These are phyloP conservation scores for Selenia dentaria DNA, from an alignment of 2,888 invertebrate genomes.

Conservation along the genomic window DNA sequence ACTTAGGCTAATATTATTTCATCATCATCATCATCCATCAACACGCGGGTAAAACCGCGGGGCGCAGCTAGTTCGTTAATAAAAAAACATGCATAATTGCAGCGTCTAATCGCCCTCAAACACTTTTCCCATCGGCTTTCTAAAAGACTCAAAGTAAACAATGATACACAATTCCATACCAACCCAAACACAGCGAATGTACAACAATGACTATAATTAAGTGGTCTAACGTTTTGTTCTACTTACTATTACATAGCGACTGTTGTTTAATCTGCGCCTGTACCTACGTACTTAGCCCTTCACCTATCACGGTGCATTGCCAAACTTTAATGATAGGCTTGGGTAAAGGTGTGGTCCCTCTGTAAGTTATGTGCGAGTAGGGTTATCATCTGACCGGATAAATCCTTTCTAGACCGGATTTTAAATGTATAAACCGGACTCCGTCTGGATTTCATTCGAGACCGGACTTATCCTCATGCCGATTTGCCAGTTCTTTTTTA, in stretches of 20 bases:
- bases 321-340: slow-evolving; percentile 63
- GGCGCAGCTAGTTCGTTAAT: too few species aligned
- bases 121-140: slow-evolving; percentile 3
- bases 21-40: too few species aligned
- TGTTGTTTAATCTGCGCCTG: slow-evolving; percentile 34
- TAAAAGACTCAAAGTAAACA: slow-evolving; percentile 16
- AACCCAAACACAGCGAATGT: slow-evolving; percentile 16
- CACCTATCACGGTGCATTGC: slow-evolving; percentile 81
- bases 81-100: too few species aligned
- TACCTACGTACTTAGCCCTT: slow-evolving; percentile 67
- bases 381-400: too few species aligned
- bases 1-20: too few species aligned
- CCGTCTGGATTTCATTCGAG: too few species aligned
- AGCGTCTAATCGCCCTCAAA: too few species aligned
- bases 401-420: too few species aligned
- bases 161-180: slow-evolving; percentile 23
- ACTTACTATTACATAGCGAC: slow-evolving; percentile 48
- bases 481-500: too few species aligned
- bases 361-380: slow-evolving; percentile 35
- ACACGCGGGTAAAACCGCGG: too few species aligned
- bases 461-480: too few species aligned
- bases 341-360: slow-evolving; percentile 35
- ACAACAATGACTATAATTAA: slow-evolving; percentile 71
- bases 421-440: too few species aligned
- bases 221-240: slow-evolving; percentile 69